Percentiles rank a stretch among this genome's conserved stretches.
These are phyloP conservation scores for Aromia moschata DNA, from an alignment of 2,888 invertebrate genomes.

Conservation along the genomic window DNA sequence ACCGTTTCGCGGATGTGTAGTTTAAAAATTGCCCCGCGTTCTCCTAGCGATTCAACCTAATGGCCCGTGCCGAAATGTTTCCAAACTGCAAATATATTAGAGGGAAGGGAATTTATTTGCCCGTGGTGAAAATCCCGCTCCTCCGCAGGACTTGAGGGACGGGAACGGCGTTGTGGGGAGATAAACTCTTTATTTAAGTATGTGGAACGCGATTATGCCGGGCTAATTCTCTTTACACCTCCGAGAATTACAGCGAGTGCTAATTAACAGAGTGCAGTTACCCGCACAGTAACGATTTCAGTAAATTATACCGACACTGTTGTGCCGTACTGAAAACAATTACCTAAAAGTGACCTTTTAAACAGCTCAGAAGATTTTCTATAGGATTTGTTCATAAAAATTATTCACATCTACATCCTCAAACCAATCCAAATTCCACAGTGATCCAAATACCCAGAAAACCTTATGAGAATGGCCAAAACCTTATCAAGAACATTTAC, in stretches of 20 bases:
- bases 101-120: constrained; percentile 15
- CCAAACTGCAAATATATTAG: constrained; percentile 18
- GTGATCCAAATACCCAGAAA: too few species aligned
- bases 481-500: too few species aligned
- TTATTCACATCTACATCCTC: too few species aligned
- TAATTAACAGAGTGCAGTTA: not conserved
- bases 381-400: too few species aligned
- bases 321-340: too few species aligned
- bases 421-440: too few species aligned
- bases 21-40: constrained; percentile 42
- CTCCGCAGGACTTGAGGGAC: constrained; percentile 4
- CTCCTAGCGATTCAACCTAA: constrained; percentile 29
- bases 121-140: constrained; percentile 4
- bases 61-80: constrained; percentile 26
- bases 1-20: constrained; percentile 43
- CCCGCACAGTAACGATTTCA: too few species aligned
- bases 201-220: too few species aligned
- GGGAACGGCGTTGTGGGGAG: not conserved
- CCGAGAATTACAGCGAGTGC: not conserved
- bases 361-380: too few species aligned
- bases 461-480: too few species aligned
- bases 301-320: too few species aligned
- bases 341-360: too few species aligned
- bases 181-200: constrained; percentile 4
- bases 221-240: not conserved